A percentile compares a stretch with the other conserved stretches of the same genome.
These are phyloP conservation scores for chimpanzee (Pan troglodytes) DNA, from an alignment of 2,113 vertebrate genomes.

Conservation along the genomic window NHGRI_mPanTro3-v2.1_pri NC_072404.2:98822001-98822500, in stretches of 20 bases:
- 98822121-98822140: no score
- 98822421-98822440: not conserved
- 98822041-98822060: no score
- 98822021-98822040: no score
- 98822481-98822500: not conserved
- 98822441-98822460: not conserved
- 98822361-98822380: not conserved
- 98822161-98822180: not conserved
- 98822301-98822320: not conserved
- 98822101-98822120: no score
- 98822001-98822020: no score
- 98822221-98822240: not conserved
- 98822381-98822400: not conserved
- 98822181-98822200: not conserved
- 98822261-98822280: not conserved
- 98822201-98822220: not conserved
- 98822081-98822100: no score
- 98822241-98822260: not conserved
- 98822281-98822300: not conserved
- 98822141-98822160: no score
- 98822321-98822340: not conserved
- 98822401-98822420: not conserved
- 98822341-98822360: not conserved
- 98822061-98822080: no score
- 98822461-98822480: not conserved